Percentiles rank a stretch among this genome's conserved stretches.
phyloP scores from a whole-genome alignment of 1,140 invertebrate species.

The Drosophila mauritiana region DNA sequence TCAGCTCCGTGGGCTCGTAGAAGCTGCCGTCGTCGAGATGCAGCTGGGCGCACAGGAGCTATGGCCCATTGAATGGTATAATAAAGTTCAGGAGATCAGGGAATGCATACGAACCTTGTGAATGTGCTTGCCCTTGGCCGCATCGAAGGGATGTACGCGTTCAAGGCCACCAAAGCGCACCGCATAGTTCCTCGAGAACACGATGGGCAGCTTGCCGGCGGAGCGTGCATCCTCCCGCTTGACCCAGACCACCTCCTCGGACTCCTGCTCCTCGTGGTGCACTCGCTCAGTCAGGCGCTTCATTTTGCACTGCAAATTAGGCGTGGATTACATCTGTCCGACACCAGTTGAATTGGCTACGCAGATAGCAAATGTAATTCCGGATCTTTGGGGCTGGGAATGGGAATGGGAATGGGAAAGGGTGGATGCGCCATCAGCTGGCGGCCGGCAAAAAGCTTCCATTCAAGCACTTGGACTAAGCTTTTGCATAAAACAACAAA shows the following conservation, averaged over 20 bases:
- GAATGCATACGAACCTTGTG: constrained; percentile 86
- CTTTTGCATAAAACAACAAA: constrained; percentile 17
- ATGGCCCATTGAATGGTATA: neutral
- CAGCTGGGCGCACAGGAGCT: constrained; percentile 86
- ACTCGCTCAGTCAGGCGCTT: constrained; percentile 52
- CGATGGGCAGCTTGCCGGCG: constrained; percentile 87
- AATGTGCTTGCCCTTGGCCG: constrained; percentile 93
- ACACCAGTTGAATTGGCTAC: constrained; percentile 53
- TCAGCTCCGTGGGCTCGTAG: constrained; percentile 89
- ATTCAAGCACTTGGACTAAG: constrained; percentile 13
- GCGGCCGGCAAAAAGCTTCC: constrained; percentile 28
- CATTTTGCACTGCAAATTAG: constrained; percentile 8
- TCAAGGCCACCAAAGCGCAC: constrained; percentile 92
- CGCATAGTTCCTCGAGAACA: constrained; percentile 92
- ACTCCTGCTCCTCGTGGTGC: constrained; percentile 43
- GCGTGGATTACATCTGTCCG: constrained; percentile 18
- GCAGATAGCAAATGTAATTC: constrained; percentile 45
- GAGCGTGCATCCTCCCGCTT: constrained; percentile 31
- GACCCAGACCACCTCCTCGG: constrained; percentile 58
- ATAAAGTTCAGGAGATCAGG: neutral
- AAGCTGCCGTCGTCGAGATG: constrained; percentile 85
- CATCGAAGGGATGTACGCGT: constrained; percentile 95
- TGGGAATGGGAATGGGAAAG: neutral
- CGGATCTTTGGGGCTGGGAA: neutral
- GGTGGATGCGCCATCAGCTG: constrained; percentile 26